Conservation (phyloP, 2,113 vertebrate species). For the Lophura nycthemera region DNA sequence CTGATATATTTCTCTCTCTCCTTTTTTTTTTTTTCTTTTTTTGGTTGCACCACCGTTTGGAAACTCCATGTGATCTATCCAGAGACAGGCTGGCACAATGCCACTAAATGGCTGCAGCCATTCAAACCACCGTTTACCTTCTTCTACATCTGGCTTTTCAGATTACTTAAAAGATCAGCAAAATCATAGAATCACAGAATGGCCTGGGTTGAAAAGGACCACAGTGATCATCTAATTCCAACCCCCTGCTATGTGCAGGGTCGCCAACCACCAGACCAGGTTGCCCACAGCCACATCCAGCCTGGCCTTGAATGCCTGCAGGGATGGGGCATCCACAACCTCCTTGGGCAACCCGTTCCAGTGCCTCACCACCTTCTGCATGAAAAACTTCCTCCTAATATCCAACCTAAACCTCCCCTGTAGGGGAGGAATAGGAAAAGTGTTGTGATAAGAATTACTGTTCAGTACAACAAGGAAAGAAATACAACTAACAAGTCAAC, state of each 20-base stretch:
- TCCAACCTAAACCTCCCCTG: no score
- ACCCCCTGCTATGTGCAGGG: no score
- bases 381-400: no score
- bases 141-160: not conserved
- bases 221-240: no score
- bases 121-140: not conserved
- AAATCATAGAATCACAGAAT: no score
- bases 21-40: not conserved
- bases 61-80: not conserved
- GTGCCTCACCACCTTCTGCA: no score
- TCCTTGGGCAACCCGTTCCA: no score
- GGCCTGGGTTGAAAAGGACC: no score
- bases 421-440: not conserved
- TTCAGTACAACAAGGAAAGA: not conserved
- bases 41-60: conserved; percentile 11
- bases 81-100: not conserved
- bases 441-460: not conserved
- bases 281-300: no score
- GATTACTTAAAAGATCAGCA: not conserved
- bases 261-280: no score
- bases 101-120: not conserved
- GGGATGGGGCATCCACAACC: no score
- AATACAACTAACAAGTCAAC: not conserved
- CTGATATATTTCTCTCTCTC: conserved; percentile 13
- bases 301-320: no score